Conservation (phyloP, 2,113 vertebrate species). For the Suncus etruscus region DNA sequence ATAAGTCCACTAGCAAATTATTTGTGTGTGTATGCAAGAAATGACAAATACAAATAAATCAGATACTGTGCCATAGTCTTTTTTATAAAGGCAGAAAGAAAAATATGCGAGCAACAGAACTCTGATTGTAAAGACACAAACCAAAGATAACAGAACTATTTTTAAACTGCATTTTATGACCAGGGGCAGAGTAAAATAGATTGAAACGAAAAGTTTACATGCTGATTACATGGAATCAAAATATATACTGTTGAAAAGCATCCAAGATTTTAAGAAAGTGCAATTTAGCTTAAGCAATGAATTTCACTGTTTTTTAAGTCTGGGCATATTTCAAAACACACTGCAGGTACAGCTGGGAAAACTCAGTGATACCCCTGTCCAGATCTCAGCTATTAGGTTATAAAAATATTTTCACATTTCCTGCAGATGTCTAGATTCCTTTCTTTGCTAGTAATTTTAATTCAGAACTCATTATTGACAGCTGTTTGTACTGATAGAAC, state of each 20-base stretch:
- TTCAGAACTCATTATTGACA: conserved; percentile 90
- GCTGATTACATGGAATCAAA: conserved; percentile 86
- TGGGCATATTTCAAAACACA: conserved; percentile 82
- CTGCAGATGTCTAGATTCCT: conserved; percentile 89
- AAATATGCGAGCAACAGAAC: conserved; percentile 78
- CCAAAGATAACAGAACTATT: conserved; percentile 84
- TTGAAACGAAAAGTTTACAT: conserved; percentile 83
- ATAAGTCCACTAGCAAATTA: conserved; percentile 67
- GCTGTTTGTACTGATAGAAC: conserved; percentile 89
- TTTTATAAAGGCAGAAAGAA: conserved; percentile 74
- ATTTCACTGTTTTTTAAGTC: conserved; percentile 78
- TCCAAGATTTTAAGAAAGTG: conserved; percentile 58
- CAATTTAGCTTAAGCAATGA: conserved; percentile 82
- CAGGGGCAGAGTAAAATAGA: conserved; percentile 74
- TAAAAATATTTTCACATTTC: conserved; percentile 91
- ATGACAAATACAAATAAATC: conserved; percentile 65
- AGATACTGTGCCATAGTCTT: conserved; percentile 65
- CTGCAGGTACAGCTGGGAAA: conserved; percentile 89
- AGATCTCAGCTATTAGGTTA: conserved; percentile 86
- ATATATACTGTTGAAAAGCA: conserved; percentile 81
- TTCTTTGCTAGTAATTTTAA: conserved; percentile 88
- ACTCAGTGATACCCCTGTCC: conserved; percentile 85
- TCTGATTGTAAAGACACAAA: conserved; percentile 81
- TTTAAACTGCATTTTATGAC: conserved; percentile 84
- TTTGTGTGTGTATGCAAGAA: conserved; percentile 68